A percentile compares a stretch with the other conserved stretches of the same genome.
Conservation (phyloP, 1,140 invertebrate genomes). For the Drosophila arizonae region DNA sequence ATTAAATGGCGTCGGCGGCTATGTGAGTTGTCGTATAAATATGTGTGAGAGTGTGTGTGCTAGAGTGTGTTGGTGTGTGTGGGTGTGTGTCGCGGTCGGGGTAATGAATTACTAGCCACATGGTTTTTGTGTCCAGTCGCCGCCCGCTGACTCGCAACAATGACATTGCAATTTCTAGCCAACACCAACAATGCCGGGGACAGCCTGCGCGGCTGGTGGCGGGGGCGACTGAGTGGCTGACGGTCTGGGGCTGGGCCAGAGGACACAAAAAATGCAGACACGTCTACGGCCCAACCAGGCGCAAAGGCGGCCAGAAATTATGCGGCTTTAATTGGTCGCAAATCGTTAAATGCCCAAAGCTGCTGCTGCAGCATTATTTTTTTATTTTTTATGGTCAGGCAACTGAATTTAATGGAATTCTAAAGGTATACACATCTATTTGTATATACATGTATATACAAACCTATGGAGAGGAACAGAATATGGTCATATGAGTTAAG, state of each 20-base stretch:
- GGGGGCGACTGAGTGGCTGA: background rate
- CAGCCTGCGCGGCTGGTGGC: background rate
- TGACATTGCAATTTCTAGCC: constrained; percentile 80
- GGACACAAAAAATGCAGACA: constrained; percentile 22
- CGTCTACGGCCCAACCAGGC: constrained; percentile 18
- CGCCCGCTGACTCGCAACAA: constrained; percentile 71
- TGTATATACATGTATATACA: background rate
- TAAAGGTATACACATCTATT: background rate
- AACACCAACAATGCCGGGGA: constrained; percentile 68
- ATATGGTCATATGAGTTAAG: no score
- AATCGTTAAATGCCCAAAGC: constrained; percentile 41
- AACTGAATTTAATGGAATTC: background rate
- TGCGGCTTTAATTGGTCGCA: constrained; percentile 66
- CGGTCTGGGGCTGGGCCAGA: background rate
- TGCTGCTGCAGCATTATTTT: constrained; percentile 18
- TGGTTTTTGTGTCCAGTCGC: constrained; percentile 62
- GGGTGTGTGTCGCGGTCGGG: constrained; percentile 45
- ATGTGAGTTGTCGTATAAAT: constrained; percentile 25
- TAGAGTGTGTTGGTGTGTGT: constrained; percentile 3
- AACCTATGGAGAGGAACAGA: background rate
- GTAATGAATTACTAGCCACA: constrained; percentile 80
- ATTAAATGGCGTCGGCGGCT: constrained; percentile 69
- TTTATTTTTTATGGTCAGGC: constrained; percentile 20
- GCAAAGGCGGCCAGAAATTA: constrained; percentile 53
- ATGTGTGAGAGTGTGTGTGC: constrained; percentile 8